phyloP scores from a whole-genome alignment of 2,888 invertebrate species.

The Himalopsyche tibetana region DNA sequence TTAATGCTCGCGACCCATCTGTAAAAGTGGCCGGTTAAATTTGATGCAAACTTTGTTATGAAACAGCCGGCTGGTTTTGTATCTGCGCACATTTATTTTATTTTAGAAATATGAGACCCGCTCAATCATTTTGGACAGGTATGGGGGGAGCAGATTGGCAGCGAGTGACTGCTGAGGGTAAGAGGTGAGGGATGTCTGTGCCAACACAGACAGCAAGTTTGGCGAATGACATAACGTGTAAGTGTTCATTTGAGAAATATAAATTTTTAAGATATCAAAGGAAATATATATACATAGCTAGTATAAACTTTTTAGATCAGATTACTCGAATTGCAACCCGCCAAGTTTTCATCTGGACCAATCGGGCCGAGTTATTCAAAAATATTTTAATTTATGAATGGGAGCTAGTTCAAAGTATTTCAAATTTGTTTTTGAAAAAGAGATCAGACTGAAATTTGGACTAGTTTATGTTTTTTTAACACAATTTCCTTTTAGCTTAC shows the following conservation, averaged over 20 bases:
- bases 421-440: no score
- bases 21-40: not conserved
- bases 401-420: no score
- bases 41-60: not conserved
- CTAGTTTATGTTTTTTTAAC: no score
- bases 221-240: not conserved
- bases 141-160: not conserved
- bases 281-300: no score
- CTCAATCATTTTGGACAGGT: slow-evolving; percentile 6
- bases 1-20: not conserved
- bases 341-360: no score
- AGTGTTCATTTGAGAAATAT: not conserved
- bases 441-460: no score
- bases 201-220: not conserved
- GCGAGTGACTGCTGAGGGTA: not conserved
- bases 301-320: no score
- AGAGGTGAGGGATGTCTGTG: not conserved
- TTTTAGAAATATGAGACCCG: slow-evolving; percentile 16
- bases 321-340: no score
- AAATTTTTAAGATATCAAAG: not conserved
- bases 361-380: no score
- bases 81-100: not conserved
- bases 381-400: no score
- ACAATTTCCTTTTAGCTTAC: no score
- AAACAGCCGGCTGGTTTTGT: not conserved